These are phyloP conservation scores for Ptiloglossa arizonensis DNA, from an alignment of 1,140 invertebrate genomes.

Conservation along the genomic window DNA sequence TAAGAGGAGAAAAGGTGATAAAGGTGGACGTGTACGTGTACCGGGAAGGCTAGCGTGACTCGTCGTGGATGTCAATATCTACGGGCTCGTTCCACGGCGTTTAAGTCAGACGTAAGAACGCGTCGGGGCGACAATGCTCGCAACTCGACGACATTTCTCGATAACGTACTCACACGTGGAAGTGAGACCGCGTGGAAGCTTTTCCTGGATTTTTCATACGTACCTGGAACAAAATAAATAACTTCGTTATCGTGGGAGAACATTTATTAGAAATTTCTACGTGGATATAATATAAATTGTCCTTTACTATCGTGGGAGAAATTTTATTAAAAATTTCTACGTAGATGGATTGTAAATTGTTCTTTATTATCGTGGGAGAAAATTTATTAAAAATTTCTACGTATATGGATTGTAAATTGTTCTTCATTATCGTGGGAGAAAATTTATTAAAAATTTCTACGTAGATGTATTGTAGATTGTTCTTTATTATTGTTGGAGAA, in stretches of 20 bases:
- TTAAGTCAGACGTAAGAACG: neutral
- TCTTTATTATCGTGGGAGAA: too few species aligned
- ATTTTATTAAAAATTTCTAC: too few species aligned
- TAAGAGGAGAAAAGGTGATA: constrained; percentile 35
- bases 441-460: too few species aligned
- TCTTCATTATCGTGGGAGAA: too few species aligned
- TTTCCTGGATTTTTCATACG: constrained; percentile 15
- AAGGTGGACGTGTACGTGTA: neutral
- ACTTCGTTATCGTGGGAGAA: neutral
- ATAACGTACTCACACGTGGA: constrained; percentile 36
- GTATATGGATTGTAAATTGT: too few species aligned
- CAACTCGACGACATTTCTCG: neutral
- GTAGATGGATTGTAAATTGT: too few species aligned
- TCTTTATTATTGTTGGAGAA: too few species aligned
- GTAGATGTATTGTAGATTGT: too few species aligned
- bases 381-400: too few species aligned
- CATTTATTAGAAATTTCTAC: too few species aligned
- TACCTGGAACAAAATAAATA: constrained; percentile 53
- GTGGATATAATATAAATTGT: too few species aligned
- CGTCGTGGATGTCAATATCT: neutral
- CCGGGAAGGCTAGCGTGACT: neutral
- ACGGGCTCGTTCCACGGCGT: neutral
- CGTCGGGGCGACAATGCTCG: neutral
- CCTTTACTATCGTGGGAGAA: too few species aligned
- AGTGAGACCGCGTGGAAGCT: neutral